Percentiles rank a stretch among this genome's conserved stretches.
phyloP scores from a whole-genome alignment of 1,140 invertebrate species.

The Chrysopa pallens region DNA sequence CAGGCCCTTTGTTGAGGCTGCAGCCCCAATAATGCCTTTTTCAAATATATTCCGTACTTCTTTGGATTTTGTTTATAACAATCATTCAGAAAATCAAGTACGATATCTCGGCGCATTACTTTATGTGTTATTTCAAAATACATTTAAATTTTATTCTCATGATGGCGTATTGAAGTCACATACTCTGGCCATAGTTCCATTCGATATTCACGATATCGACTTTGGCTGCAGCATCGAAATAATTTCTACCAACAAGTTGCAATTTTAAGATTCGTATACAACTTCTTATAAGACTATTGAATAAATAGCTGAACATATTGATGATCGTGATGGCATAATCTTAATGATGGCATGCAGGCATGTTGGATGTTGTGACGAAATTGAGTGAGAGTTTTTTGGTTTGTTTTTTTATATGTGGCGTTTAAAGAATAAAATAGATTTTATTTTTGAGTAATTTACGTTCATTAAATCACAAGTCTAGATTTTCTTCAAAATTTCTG shows the following conservation, averaged over 20 bases:
- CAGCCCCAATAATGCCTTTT: too few relatives aligned
- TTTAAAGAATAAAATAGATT: too few relatives aligned
- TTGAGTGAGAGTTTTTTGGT: too few relatives aligned
- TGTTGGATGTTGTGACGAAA: too few relatives aligned
- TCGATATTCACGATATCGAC: slow-evolving; percentile 32
- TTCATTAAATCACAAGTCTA: too few relatives aligned
- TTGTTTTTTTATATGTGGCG: too few relatives aligned
- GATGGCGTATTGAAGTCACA: slow-evolving; percentile 58
- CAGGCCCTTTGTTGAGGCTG: too few relatives aligned
- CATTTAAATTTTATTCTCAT: slow-evolving; percentile 50
- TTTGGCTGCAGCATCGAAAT: slow-evolving; percentile 48
- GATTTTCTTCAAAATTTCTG: too few relatives aligned
- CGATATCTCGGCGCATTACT: slow-evolving; percentile 42
- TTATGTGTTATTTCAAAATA: slow-evolving; percentile 61
- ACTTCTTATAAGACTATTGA: slow-evolving; percentile 58
- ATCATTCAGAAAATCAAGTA: slow-evolving; percentile 35
- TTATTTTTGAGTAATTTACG: too few relatives aligned
- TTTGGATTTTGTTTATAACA: slow-evolving; percentile 22
- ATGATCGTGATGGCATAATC: too few relatives aligned
- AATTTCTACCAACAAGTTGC: slow-evolving; percentile 57
- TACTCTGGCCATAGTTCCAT: slow-evolving; percentile 62
- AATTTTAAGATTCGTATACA: slow-evolving; percentile 41
- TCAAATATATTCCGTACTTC: slow-evolving; percentile 34
- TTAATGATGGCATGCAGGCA: too few relatives aligned
- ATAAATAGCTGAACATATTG: slow-evolving; percentile 49